These are phyloP conservation scores for Argyrosomus regius DNA, from an alignment of 2,797 vertebrate genomes.

Conservation along the genomic window DNA sequence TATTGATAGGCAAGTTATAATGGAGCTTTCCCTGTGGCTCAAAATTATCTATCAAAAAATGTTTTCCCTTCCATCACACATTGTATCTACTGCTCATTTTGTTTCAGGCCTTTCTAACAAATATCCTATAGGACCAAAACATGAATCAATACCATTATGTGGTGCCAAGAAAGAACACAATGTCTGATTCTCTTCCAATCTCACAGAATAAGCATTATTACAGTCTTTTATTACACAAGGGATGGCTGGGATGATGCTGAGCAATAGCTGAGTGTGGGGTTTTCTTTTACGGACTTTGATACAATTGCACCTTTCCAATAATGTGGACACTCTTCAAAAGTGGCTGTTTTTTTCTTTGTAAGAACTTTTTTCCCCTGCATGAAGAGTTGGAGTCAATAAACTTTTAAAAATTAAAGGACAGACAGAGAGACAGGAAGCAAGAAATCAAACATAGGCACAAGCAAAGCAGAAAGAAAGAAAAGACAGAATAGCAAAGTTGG, in stretches of 20 bases:
- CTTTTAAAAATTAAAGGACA: neutral
- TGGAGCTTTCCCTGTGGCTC: neutral
- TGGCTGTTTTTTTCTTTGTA: neutral
- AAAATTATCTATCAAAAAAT: neutral
- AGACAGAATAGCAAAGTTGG: neutral
- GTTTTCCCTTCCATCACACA: neutral
- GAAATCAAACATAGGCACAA: neutral
- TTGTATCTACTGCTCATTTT: neutral
- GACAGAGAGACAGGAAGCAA: neutral
- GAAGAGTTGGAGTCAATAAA: conserved; percentile 8
- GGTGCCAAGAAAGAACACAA: conserved; percentile 10
- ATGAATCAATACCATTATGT: conserved; percentile 10
- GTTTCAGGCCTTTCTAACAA: neutral
- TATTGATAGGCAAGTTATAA: neutral
- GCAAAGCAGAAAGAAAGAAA: too few relatives aligned
- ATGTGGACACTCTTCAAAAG: conserved; percentile 13
- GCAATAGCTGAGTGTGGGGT: conserved; percentile 14
- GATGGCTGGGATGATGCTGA: conserved; percentile 18
- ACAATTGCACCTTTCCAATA: conserved; percentile 22
- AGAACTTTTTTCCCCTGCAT: neutral
- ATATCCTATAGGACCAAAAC: neutral
- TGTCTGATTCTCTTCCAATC: conserved; percentile 15
- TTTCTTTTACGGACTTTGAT: conserved; percentile 31
- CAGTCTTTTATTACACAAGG: conserved; percentile 22
- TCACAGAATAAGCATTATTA: conserved; percentile 30